Conservation (phyloP, 2,113 vertebrate species). For the Donacobius atricapilla region DNA sequence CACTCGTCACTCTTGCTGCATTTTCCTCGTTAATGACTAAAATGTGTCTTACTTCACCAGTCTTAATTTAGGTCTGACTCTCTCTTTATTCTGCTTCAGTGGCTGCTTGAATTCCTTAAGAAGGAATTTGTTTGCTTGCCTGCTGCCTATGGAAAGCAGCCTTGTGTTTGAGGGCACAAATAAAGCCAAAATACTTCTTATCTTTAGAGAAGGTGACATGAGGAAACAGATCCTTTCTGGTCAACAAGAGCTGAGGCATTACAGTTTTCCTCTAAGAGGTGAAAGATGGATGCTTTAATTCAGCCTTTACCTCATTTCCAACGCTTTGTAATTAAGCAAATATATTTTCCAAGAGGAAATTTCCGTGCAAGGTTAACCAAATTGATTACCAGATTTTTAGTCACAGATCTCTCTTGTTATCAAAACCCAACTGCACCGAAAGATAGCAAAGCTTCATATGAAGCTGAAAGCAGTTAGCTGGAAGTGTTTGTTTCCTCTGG, state of each 20-base stretch:
- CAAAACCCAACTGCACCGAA: neutral
- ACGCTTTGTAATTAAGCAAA: neutral
- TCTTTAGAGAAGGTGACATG: neutral
- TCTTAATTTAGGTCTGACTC: neutral
- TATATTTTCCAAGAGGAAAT: neutral
- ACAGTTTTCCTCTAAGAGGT: neutral
- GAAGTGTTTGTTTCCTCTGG: neutral
- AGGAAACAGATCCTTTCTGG: neutral
- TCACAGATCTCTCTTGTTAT: neutral
- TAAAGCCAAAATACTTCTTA: neutral
- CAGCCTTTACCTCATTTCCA: neutral
- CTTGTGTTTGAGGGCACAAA: neutral
- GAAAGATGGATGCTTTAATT: neutral
- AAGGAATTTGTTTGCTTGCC: neutral
- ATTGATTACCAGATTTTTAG: neutral
- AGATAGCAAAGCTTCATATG: neutral
- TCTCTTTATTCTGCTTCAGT: neutral
- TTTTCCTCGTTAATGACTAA: neutral
- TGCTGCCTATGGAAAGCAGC: neutral
- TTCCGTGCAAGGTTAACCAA: neutral
- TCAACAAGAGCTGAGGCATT: neutral
- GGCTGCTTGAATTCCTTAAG: neutral
- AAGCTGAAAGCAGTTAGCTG: neutral
- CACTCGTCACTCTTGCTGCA: fast-evolving
- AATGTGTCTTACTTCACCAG: neutral